These are phyloP conservation scores for Cephonodes hylas DNA, from an alignment of 2,888 invertebrate genomes.

Conservation along the genomic window DNA sequence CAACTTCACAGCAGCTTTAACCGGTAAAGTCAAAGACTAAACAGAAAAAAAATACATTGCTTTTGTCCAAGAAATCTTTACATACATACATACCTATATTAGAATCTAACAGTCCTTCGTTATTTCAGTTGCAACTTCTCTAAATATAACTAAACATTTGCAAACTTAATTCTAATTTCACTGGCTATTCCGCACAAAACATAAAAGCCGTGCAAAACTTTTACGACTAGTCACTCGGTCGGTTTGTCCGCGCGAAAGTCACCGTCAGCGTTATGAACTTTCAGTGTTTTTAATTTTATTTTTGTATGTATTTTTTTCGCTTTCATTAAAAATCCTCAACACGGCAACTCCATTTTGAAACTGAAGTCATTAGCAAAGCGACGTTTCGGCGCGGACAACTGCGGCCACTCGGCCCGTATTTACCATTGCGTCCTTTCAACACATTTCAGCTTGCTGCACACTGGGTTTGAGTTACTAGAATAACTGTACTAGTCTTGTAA, in stretches of 20 bases:
- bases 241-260: background rate
- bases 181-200: background rate
- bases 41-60: no score
- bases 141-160: background rate
- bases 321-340: conserved; percentile 2
- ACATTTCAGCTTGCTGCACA: background rate
- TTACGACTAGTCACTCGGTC: background rate
- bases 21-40: no score
- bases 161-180: background rate
- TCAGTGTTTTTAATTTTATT: no score
- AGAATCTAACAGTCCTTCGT: no score
- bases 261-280: background rate
- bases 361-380: conserved; percentile 15
- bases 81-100: no score
- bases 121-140: no score
- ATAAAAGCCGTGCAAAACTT: background rate
- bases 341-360: conserved; percentile 7
- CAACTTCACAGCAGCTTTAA: no score
- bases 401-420: background rate
- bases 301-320: background rate
- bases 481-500: background rate
- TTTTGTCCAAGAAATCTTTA: no score
- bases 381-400: conserved; percentile 5
- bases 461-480: background rate
- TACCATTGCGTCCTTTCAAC: background rate